A percentile compares a stretch with the other conserved stretches of the same genome.
Conservation (phyloP, 2,113 vertebrate genomes). For the Procavia capensis region DNA sequence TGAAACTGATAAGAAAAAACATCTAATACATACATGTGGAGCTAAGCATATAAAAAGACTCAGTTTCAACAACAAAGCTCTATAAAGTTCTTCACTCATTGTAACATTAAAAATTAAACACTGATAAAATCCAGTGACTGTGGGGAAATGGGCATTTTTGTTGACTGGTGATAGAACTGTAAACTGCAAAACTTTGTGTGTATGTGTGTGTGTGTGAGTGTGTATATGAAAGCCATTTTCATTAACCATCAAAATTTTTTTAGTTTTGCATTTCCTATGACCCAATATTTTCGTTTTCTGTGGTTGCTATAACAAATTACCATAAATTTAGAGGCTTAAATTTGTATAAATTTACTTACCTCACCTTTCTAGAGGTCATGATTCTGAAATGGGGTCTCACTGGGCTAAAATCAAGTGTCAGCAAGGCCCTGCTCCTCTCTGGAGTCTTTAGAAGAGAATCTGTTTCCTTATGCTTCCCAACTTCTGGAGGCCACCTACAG, state of each 20-base stretch:
- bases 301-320: background rate
- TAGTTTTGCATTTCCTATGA: background rate
- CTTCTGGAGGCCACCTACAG: no score
- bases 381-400: background rate
- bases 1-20: background rate
- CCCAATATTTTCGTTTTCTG: background rate
- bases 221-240: background rate
- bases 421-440: no score
- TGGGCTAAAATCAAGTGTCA: no score
- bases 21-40: background rate
- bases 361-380: background rate
- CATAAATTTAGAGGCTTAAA: background rate
- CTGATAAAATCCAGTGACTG: background rate
- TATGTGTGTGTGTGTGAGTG: background rate
- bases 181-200: background rate
- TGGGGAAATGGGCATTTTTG: background rate
- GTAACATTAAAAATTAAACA: background rate
- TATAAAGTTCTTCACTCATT: background rate
- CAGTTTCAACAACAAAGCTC: background rate
- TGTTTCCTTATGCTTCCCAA: no score
- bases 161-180: background rate
- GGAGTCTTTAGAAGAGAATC: no score
- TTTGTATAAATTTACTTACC: background rate
- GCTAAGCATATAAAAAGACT: background rate
- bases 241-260: background rate